Conservation (phyloP, 2,113 vertebrate genomes). For the Pangasianodon gigas region DNA sequence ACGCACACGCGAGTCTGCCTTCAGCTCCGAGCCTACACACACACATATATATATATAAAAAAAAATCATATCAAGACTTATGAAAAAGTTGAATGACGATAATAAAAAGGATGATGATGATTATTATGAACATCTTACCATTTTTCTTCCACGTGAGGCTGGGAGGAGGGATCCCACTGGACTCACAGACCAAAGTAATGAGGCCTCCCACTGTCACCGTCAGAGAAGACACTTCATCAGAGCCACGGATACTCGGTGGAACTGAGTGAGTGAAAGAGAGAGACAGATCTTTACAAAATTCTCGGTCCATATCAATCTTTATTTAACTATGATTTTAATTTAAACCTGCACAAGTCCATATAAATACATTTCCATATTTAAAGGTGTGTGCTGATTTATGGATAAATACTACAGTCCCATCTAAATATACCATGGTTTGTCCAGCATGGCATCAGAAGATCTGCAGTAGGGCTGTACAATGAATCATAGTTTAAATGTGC, state of each 20-base stretch:
- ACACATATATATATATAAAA: neutral
- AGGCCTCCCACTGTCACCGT: constrained; percentile 85
- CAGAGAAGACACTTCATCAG: constrained; percentile 76
- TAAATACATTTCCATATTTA: neutral
- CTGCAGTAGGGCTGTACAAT: no score
- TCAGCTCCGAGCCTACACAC: constrained; percentile 75
- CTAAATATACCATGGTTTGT: neutral
- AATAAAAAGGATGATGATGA: neutral
- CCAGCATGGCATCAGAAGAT: no score
- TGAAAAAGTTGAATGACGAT: neutral
- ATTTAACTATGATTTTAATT: neutral
- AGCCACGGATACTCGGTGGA: constrained; percentile 84
- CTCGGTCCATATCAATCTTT: no score
- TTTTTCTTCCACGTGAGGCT: constrained; percentile 88
- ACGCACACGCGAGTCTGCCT: constrained; percentile 72
- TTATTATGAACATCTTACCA: constrained; percentile 68
- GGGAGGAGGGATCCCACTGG: constrained; percentile 91
- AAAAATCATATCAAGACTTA: neutral
- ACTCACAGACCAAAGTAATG: constrained; percentile 88
- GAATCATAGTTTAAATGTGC: no score
- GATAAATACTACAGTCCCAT: neutral
- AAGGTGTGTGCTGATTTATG: no score
- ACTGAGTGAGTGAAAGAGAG: constrained; percentile 66
- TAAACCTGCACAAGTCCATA: neutral
- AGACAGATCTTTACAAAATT: neutral